A percentile compares a stretch with the other conserved stretches of the same genome.
Conservation (phyloP, 1,140 invertebrate genomes). For the Papilio dardanus region DNA sequence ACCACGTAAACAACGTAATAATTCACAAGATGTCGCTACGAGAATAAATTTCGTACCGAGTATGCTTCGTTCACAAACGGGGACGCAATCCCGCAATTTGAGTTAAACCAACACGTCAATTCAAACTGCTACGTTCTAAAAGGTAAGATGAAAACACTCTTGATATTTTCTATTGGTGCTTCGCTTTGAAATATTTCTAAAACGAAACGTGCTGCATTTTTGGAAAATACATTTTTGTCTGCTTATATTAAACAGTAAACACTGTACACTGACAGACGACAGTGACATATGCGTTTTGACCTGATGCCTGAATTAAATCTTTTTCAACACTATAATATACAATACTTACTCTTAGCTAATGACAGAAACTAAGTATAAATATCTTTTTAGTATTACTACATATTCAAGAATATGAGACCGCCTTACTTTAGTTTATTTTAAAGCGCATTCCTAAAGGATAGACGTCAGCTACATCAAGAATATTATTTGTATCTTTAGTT, state of each 20-base stretch:
- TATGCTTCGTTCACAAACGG: constrained; percentile 7
- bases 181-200: background rate
- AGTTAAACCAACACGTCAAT: constrained; percentile 23
- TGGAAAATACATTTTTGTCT: background rate
- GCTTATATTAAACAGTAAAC: background rate
- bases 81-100: constrained; percentile 24
- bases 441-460: background rate
- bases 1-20: constrained; percentile 24
- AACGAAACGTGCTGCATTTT: constrained; percentile 8
- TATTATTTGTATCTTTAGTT: background rate
- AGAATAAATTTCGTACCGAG: constrained; percentile 5
- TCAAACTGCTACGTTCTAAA: constrained; percentile 21
- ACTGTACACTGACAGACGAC: background rate
- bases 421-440: background rate
- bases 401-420: too few species aligned
- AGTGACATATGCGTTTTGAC: background rate
- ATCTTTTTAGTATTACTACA: too few species aligned
- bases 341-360: too few species aligned
- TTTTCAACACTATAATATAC: too few species aligned
- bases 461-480: background rate
- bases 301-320: too few species aligned
- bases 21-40: constrained; percentile 3
- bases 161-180: constrained; percentile 14
- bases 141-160: constrained; percentile 14
- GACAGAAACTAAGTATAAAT: too few species aligned